Base-by-base conservation (phyloP, 2,888 invertebrate species). In the Lutraria lutraria region DNA sequence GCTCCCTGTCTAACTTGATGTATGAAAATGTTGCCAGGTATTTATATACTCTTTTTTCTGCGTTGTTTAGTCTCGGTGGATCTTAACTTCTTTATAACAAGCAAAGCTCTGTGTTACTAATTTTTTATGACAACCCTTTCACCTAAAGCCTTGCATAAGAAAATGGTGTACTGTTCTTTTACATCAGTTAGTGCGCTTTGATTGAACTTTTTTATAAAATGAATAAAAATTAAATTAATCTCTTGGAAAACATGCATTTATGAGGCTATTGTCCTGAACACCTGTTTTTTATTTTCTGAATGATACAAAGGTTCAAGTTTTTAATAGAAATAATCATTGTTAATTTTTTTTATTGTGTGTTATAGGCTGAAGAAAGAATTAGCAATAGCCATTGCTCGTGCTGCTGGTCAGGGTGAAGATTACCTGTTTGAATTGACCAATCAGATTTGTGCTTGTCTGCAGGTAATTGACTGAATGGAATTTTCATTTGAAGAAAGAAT, bases 361-460 rank as follows among this genome's bases (percentile, higher is more conserved):
- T 68, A 25, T 68, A 91, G 94, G 52, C 91, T 96, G 82, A 95
- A 95, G 89, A 92, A 95, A 63, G 96, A 96, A 90, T 93, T 96
- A 34, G 95, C 95, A 21, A 95, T 95, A 13, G 96, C 96, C 34
- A 96, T 96, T 19, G 94, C 95, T 0, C 91, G 96, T 80, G 96
- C 96, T 43, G 96, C 96, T 25, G 94, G 95, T 89, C 96, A 96
- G 89, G 96, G 96, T 16, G 96, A 96, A 89, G 96, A 96, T 88
- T 96, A 96, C 81, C 93, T 96, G 21, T 95, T 96, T 53, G 96
- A 96, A 92, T 92, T 96, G 83, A 96, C 96, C 91, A 96, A 95
- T 91, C 96, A 96, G 90, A 94, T 96, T 76, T 96, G 96, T 93
- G 92, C 95, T 81, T 96, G 96, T 90, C 90, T 96, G n/a, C 96